Evolutionary conservation across 2,113 vertebrate species (phyloP).

Genomic region (Mellivora capensis): DNA sequence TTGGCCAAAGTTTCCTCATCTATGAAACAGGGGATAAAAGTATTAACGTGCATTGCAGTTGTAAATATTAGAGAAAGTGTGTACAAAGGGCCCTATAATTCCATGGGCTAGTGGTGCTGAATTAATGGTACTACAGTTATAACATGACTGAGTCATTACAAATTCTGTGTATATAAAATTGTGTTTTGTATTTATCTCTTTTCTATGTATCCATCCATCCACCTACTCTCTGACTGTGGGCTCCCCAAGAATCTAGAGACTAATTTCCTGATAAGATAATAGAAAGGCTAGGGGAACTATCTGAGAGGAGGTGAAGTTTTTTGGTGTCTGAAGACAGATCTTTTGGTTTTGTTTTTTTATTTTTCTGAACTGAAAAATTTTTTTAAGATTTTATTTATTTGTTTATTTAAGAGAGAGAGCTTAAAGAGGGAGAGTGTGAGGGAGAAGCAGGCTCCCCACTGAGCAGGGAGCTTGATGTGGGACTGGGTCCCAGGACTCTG

Average conservation of each 20-base stretch:
- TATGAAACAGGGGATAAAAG: neutral
- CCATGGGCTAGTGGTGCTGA: neutral
- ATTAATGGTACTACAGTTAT: neutral
- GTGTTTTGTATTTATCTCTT: neutral
- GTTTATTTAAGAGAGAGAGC: no score
- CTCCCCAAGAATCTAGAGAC: neutral
- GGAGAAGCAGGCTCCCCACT: no score
- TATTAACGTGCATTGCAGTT: neutral
- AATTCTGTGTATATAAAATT: neutral
- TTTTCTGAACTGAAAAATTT: neutral
- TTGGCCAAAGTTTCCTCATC: neutral
- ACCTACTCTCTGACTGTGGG: neutral
- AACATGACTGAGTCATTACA: neutral
- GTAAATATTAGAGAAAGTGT: neutral
- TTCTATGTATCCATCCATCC: neutral
- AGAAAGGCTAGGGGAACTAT: neutral
- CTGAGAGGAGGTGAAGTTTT: neutral
- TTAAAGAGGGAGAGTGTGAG: no score
- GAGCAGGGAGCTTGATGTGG: no score
- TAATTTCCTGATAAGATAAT: neutral
- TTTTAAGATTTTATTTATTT: no score
- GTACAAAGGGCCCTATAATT: neutral
- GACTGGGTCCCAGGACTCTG: neutral
- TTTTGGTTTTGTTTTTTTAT: neutral
- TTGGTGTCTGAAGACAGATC: neutral